Percentiles rank a stretch among this genome's conserved stretches.
phyloP scores from a whole-genome alignment of 2,113 vertebrate species.

The Furnarius figulus region DNA sequence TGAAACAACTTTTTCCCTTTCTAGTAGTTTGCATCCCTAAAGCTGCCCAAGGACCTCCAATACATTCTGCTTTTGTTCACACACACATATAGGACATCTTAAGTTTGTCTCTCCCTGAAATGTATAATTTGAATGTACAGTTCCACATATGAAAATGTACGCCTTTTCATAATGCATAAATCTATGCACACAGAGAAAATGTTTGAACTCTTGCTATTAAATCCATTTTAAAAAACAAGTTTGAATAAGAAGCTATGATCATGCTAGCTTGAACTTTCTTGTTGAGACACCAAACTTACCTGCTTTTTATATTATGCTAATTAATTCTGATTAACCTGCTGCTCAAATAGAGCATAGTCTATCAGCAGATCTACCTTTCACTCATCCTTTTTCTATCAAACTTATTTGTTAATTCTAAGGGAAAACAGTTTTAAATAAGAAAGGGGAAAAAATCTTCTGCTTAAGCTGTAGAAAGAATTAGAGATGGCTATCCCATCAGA shows the following conservation, averaged over 20 bases:
- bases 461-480: neutral
- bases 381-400: neutral
- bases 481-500: neutral
- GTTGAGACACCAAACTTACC: neutral
- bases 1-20: neutral
- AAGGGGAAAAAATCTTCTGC: neutral
- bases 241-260: neutral
- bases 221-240: neutral
- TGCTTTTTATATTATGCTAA: neutral
- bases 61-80: neutral
- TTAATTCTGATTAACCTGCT: neutral
- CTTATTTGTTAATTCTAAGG: neutral
- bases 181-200: neutral
- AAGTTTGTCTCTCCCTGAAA: neutral
- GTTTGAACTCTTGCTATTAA: neutral
- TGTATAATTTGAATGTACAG: neutral
- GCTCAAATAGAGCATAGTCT: neutral
- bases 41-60: neutral
- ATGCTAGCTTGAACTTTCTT: neutral
- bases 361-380: neutral
- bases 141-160: neutral
- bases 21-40: neutral
- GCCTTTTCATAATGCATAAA: neutral
- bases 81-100: neutral
- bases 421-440: neutral